Percentiles rank a stretch among this genome's conserved stretches.
phyloP scores from a whole-genome alignment of 2,888 invertebrate genomes.

The Machimus rusticus region DNA sequence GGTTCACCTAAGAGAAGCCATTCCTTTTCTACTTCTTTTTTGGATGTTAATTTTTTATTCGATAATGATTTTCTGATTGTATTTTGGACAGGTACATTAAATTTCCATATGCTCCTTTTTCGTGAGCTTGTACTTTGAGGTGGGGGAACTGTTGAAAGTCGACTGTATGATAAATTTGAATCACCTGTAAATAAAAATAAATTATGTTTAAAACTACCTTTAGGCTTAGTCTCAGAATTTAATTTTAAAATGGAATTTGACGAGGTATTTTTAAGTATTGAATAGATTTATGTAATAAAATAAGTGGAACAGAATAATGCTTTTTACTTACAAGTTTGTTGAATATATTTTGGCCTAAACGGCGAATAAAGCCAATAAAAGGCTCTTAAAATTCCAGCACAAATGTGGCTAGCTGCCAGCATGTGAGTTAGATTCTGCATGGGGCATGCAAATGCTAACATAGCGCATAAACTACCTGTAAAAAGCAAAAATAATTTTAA shows the following conservation, averaged over 20 bases:
- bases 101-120: conserved; percentile 58
- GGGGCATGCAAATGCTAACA: conserved; percentile 68
- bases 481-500: neutral
- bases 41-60: conserved; percentile 53
- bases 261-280: neutral
- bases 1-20: conserved; percentile 63
- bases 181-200: conserved; percentile 50
- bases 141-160: conserved; percentile 57
- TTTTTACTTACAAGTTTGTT: conserved; percentile 56
- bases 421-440: conserved; percentile 65
- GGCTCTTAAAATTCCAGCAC: conserved; percentile 56
- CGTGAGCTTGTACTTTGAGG: conserved; percentile 49
- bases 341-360: conserved; percentile 60
- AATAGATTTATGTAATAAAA: no score
- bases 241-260: neutral
- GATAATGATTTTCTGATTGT: conserved; percentile 54
- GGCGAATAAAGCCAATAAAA: conserved; percentile 61
- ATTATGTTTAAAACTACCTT: neutral
- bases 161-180: conserved; percentile 61
- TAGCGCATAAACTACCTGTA: conserved; percentile 66
- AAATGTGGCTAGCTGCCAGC: conserved; percentile 61
- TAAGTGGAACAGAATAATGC: neutral
- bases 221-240: no score
- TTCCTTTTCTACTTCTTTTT: conserved; percentile 60
- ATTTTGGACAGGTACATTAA: conserved; percentile 57